Evolutionary conservation across 2,888 invertebrate genomes (phyloP).

Genomic region (Drosophila robusta): DNA sequence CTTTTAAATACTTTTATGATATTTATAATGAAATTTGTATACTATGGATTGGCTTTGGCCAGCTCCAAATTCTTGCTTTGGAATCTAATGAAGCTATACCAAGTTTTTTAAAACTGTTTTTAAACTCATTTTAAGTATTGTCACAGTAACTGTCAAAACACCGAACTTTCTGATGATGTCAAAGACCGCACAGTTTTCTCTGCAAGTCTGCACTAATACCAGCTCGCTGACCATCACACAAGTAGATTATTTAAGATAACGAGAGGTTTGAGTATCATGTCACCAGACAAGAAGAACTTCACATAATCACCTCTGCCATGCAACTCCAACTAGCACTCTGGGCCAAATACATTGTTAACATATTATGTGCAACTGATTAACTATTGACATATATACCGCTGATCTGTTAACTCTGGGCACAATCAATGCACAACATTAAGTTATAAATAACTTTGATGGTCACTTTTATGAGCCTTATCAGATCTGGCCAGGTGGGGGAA

Average conservation of each 20-base stretch:
- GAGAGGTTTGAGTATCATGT: conserved; percentile 1
- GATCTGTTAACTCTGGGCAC: conserved; percentile 65
- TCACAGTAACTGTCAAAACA: too few species aligned
- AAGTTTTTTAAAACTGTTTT: not conserved
- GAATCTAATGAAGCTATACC: too few species aligned
- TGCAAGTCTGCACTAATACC: not conserved
- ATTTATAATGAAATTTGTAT: too few species aligned
- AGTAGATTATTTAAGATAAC: not conserved
- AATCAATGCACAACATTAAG: conserved; percentile 52
- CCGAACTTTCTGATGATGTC: too few species aligned
- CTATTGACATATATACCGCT: conserved; percentile 46
- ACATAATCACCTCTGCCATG: conserved; percentile 2
- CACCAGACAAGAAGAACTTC: conserved; percentile 5
- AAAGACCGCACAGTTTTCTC: not conserved
- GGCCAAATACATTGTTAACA: conserved; percentile 1
- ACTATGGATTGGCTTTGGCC: too few species aligned
- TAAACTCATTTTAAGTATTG: not conserved
- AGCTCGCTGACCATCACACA: not conserved
- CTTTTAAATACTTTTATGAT: too few species aligned
- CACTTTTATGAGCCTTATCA: conserved; percentile 66
- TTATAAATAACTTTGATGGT: conserved; percentile 72
- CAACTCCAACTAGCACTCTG: not conserved
- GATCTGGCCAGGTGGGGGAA: conserved; percentile 32
- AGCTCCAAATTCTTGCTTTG: too few species aligned
- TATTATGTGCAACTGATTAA: conserved; percentile 48